phyloP scores from a whole-genome alignment of 2,888 invertebrate genomes.

The Candidula unifasciata region DNA sequence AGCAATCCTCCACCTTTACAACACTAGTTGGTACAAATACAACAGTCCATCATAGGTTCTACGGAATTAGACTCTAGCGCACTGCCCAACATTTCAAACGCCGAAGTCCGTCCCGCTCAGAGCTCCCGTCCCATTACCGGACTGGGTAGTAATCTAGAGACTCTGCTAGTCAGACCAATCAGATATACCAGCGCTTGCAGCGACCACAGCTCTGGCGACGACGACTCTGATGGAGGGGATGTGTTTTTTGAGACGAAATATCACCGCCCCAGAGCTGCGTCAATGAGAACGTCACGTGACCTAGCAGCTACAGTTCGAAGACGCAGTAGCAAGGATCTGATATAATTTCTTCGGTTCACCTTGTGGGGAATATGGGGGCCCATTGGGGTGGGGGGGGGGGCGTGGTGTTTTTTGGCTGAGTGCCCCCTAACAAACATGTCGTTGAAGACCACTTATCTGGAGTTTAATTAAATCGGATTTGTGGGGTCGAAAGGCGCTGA shows the following conservation, averaged over 20 bases:
- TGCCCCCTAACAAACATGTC: too few relatives aligned
- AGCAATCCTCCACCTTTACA: background rate
- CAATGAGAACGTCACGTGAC: slow-evolving; percentile 71
- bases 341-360: background rate
- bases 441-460: too few relatives aligned
- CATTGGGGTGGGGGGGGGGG: too few relatives aligned
- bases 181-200: slow-evolving; percentile 62
- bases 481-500: too few relatives aligned
- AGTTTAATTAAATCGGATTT: too few relatives aligned
- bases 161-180: slow-evolving; percentile 62
- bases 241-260: slow-evolving; percentile 39
- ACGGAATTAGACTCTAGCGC: background rate
- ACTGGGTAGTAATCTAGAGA: slow-evolving; percentile 59
- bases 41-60: background rate
- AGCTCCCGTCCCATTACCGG: slow-evolving; percentile 38
- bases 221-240: slow-evolving; percentile 47
- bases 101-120: background rate
- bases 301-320: slow-evolving; percentile 68
- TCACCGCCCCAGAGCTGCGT: slow-evolving; percentile 66
- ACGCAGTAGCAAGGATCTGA: slow-evolving; percentile 68
- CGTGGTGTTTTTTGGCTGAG: too few relatives aligned
- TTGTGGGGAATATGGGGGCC: too few relatives aligned
- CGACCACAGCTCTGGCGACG: slow-evolving; percentile 55
- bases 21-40: background rate
- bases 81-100: background rate